Conservation (phyloP, 2,888 invertebrate genomes). For the Hirtodrosophila cameraria region DNA sequence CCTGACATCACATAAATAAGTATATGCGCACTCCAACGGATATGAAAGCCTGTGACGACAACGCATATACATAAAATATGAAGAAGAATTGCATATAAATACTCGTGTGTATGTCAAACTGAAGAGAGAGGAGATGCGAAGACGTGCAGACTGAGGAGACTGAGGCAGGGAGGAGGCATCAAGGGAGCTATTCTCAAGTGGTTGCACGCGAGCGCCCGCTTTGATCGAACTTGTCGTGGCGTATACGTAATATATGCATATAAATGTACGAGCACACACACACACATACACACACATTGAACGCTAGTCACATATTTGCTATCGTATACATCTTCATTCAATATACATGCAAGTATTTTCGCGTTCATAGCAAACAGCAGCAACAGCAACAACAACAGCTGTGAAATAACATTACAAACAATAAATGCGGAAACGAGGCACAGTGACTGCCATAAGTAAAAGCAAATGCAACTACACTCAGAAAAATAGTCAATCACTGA, state of each 20-base stretch:
- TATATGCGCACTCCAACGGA: constrained; percentile 70
- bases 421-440: constrained; percentile 36
- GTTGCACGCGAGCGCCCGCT: constrained; percentile 48
- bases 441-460: constrained; percentile 34
- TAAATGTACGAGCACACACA: constrained; percentile 39
- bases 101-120: constrained; percentile 30
- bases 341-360: constrained; percentile 46
- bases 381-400: constrained; percentile 34
- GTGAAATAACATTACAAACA: constrained; percentile 63
- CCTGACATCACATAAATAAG: constrained; percentile 62
- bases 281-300: constrained; percentile 9
- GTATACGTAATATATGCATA: constrained; percentile 74
- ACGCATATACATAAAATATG: constrained; percentile 75
- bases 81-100: constrained; percentile 78
- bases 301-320: constrained; percentile 37
- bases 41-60: constrained; percentile 73
- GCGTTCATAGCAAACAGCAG: constrained; percentile 34
- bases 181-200: constrained; percentile 62
- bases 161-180: neutral
- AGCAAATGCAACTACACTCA: constrained; percentile 1
- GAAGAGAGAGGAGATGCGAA: constrained; percentile 3
- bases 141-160: constrained; percentile 1
- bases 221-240: constrained; percentile 67
- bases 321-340: constrained; percentile 62
- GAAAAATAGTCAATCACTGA: too few relatives aligned